A percentile compares a stretch with the other conserved stretches of the same genome.
These are phyloP conservation scores for Diorhabda sublineata DNA, from an alignment of 1,140 invertebrate species.

Conservation along the genomic window DNA sequence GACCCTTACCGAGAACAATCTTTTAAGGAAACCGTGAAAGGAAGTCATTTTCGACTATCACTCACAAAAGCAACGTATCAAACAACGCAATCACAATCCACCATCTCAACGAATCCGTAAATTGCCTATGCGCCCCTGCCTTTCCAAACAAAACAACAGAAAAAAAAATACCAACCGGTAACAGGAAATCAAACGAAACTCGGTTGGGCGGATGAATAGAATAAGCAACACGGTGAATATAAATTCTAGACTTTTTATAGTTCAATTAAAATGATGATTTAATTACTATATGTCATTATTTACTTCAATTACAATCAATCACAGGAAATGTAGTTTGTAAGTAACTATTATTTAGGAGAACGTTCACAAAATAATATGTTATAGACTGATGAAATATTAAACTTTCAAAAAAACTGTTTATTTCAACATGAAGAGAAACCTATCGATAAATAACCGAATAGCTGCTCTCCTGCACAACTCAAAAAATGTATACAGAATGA, in stretches of 20 bases:
- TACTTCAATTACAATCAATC: no score
- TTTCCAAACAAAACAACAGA: not conserved
- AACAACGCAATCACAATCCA: slow-evolving; percentile 10
- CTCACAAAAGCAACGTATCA: slow-evolving; percentile 17
- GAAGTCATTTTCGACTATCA: slow-evolving; percentile 19
- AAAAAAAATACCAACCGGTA: slow-evolving; percentile 11
- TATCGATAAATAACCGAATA: no score
- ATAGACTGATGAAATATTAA: no score
- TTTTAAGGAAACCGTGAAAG: slow-evolving; percentile 11
- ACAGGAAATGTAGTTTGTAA: no score
- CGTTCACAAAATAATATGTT: no score
- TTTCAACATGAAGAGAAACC: no score
- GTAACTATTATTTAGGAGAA: no score
- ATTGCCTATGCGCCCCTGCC: slow-evolving; percentile 5
- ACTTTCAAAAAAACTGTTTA: no score
- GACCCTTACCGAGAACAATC: slow-evolving; percentile 8
- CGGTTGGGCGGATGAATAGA: not conserved
- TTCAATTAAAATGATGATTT: not conserved
- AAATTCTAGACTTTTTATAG: not conserved
- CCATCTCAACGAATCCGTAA: slow-evolving; percentile 16
- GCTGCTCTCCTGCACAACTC: no score
- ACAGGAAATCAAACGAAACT: slow-evolving; percentile 11
- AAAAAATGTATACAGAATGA: no score
- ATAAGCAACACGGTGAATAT: slow-evolving; percentile 2
- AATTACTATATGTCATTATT: not conserved